phyloP scores from a whole-genome alignment of 2,888 invertebrate genomes.

The Sicus ferrugineus region DNA sequence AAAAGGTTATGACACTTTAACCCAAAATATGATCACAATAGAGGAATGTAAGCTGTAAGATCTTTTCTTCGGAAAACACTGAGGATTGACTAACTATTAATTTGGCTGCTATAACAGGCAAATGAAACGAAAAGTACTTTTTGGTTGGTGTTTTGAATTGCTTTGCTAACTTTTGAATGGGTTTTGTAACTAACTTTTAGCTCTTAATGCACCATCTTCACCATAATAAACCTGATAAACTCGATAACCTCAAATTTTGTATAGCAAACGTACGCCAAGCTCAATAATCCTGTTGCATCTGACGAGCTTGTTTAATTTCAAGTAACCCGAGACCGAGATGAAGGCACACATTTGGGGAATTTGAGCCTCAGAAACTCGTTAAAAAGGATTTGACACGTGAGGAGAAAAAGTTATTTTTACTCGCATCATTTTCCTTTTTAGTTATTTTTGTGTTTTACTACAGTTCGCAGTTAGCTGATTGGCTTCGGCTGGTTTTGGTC shows the following conservation, averaged over 20 bases:
- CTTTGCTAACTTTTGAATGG: too few relatives aligned
- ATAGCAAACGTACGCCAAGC: too few relatives aligned
- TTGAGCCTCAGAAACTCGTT: slow-evolving; percentile 58
- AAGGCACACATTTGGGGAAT: slow-evolving; percentile 48
- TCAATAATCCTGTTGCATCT: not conserved
- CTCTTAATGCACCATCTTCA: not conserved
- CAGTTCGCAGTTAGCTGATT: not conserved
- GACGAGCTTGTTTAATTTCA: not conserved
- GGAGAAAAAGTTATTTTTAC: slow-evolving; percentile 55
- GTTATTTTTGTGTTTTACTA: not conserved
- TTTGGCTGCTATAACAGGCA: too few relatives aligned
- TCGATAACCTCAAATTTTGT: too few relatives aligned
- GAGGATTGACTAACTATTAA: too few relatives aligned
- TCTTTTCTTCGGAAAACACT: too few relatives aligned
- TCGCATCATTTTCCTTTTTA: not conserved
- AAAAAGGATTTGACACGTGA: slow-evolving; percentile 61
- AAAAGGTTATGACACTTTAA: too few relatives aligned
- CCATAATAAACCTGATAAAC: not conserved
- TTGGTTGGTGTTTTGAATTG: too few relatives aligned
- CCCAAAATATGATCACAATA: too few relatives aligned
- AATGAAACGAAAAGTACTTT: too few relatives aligned
- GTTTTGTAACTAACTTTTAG: too few relatives aligned
- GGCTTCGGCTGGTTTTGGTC: slow-evolving; percentile 35
- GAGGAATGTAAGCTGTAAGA: too few relatives aligned
- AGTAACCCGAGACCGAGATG: not conserved